Evolutionary conservation across 92 coral and sea anemone species (phyloP).

Genomic region (Blastomussa wellsi): DNA sequence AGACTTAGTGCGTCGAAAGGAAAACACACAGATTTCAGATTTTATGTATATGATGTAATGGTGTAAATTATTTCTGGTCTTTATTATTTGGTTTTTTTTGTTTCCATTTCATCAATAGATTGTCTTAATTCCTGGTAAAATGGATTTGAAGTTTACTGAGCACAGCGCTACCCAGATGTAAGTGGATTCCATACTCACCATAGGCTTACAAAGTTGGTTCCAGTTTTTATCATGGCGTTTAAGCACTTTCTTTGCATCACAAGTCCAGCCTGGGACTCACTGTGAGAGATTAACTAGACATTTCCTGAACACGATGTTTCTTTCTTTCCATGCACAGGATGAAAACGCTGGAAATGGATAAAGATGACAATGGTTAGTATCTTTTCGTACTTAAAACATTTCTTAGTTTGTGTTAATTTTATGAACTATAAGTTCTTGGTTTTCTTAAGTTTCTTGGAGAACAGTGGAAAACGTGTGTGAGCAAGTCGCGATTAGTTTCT

Average conservation of each 20-base stretch:
- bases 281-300: no score
- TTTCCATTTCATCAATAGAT: constrained; percentile 39
- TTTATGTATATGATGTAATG: no score
- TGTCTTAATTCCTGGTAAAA: constrained; percentile 82
- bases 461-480: no score
- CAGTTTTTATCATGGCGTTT: no score
- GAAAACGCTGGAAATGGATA: constrained; percentile 65
- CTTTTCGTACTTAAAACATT: neutral
- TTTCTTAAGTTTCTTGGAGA: no score
- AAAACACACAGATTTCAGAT: no score
- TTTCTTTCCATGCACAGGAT: constrained; percentile 51
- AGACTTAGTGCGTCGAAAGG: no score
- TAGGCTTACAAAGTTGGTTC: no score
- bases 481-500: no score
- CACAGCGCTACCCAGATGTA: constrained; percentile 74
- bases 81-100: neutral
- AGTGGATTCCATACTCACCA: constrained; percentile 13
- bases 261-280: no score
- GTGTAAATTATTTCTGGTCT: no score
- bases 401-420: neutral
- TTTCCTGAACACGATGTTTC: neutral
- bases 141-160: constrained; percentile 70
- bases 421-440: neutral
- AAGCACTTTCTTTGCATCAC: no score
- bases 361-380: constrained; percentile 72